Conservation (phyloP, 2,113 vertebrate genomes). For the Nematolebias whitei region DNA sequence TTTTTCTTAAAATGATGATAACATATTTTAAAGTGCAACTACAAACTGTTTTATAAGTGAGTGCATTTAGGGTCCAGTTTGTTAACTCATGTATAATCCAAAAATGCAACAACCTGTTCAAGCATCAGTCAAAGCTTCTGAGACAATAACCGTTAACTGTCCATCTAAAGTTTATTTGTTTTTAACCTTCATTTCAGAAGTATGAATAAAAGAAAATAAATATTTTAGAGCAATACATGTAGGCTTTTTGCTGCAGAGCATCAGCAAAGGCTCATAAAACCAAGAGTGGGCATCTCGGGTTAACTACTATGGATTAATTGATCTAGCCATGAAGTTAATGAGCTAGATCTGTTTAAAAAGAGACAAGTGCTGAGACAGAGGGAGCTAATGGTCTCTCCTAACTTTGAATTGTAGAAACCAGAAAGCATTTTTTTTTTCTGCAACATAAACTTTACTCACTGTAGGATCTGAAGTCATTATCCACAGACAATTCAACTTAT, state of each 20-base stretch:
- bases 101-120: too few relatives aligned
- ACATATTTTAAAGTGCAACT: too few relatives aligned
- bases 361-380: slow-evolving; percentile 70
- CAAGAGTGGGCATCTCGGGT: slow-evolving; percentile 66
- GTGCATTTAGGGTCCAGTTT: too few relatives aligned
- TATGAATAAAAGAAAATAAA: neutral
- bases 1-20: too few relatives aligned
- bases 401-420: slow-evolving; percentile 42
- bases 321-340: slow-evolving; percentile 77
- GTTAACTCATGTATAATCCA: too few relatives aligned
- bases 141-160: neutral
- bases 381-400: slow-evolving; percentile 69
- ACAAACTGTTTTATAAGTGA: too few relatives aligned
- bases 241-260: slow-evolving; percentile 25
- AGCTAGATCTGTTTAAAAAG: slow-evolving; percentile 74
- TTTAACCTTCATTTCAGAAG: slow-evolving; percentile 6
- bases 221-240: slow-evolving; percentile 26
- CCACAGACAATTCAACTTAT: neutral
- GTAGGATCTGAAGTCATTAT: slow-evolving; percentile 20
- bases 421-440: slow-evolving; percentile 53
- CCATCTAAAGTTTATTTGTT: slow-evolving; percentile 7
- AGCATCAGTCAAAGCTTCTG: neutral
- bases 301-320: slow-evolving; percentile 82
- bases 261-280: slow-evolving; percentile 46
- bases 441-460: slow-evolving; percentile 57